phyloP scores from a whole-genome alignment of 2,888 invertebrate genomes.

The Pollenia angustigena region DNA sequence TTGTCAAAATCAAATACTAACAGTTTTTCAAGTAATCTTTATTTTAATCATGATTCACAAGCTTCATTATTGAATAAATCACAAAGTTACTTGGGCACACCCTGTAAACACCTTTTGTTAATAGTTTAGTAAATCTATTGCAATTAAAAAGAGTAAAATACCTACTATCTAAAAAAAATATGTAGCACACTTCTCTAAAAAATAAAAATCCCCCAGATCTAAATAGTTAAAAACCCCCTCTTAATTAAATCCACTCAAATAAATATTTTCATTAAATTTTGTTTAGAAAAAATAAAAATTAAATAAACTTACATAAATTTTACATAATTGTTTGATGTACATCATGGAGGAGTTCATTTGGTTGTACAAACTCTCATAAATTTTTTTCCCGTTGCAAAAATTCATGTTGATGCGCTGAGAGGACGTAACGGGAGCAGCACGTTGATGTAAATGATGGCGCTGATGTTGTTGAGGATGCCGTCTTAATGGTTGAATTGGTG shows the following conservation, averaged over 20 bases:
- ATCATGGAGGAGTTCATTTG: slow-evolving; percentile 66
- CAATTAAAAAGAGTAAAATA: no score
- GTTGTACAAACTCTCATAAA: slow-evolving; percentile 49
- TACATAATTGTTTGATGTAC: slow-evolving; percentile 42
- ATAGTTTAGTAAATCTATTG: no score
- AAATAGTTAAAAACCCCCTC: neutral
- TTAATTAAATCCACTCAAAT: neutral
- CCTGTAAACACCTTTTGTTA: no score
- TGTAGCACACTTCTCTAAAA: no score
- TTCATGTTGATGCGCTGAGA: slow-evolving; percentile 8
- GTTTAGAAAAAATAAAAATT: neutral
- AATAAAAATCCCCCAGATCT: neutral
- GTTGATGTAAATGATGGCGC: slow-evolving; percentile 78
- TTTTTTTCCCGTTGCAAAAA: slow-evolving; percentile 39
- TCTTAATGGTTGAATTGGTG: slow-evolving; percentile 38
- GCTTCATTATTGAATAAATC: no score
- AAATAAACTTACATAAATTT: slow-evolving; percentile 74
- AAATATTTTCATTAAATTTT: neutral
- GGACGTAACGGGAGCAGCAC: slow-evolving; percentile 73
- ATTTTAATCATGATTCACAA: no score
- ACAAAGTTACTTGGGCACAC: no score
- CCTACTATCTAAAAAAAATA: no score
- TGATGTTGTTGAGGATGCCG: slow-evolving; percentile 63
- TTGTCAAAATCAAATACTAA: no score
- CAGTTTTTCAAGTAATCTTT: no score